Conservation (phyloP, 1,140 invertebrate species). For the Apis dorsata region DNA sequence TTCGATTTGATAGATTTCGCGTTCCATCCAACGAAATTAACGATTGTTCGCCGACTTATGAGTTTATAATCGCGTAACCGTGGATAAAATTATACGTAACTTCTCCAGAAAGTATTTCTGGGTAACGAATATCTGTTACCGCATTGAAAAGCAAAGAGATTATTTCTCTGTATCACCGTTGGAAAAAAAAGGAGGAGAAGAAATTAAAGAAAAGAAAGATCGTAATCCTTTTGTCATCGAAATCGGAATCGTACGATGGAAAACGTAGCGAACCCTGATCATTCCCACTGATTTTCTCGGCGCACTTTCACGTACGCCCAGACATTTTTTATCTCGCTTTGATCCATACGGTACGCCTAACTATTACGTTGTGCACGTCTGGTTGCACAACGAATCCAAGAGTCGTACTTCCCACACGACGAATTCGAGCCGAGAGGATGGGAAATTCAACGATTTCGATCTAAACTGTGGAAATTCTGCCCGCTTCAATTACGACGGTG, state of each 20-base stretch:
- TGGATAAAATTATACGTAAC: no score
- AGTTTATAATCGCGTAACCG: no score
- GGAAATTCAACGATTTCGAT: slow-evolving; percentile 46
- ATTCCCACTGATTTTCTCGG: slow-evolving; percentile 49
- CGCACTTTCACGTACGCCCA: slow-evolving; percentile 33
- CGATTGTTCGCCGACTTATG: no score
- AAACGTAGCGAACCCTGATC: slow-evolving; percentile 25
- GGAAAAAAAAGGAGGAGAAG: no score
- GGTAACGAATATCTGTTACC: no score
- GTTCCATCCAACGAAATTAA: no score
- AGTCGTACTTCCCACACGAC: slow-evolving; percentile 42
- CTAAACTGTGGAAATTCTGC: slow-evolving; percentile 31
- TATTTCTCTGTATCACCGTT: no score
- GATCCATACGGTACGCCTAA: not conserved
- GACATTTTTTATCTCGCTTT: slow-evolving; percentile 4
- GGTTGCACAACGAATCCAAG: slow-evolving; percentile 39
- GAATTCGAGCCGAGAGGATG: slow-evolving; percentile 36
- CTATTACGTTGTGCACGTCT: slow-evolving; percentile 18
- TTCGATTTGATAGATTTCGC: not conserved
- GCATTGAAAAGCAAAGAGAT: no score
- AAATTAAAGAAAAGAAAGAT: no score
- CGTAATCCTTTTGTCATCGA: no score
- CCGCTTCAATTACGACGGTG: slow-evolving; percentile 21
- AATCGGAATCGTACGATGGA: not conserved
- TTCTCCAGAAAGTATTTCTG: no score